Evolutionary conservation across 1,140 invertebrate species (phyloP).

Genomic region (Dufourea novaeangliae): DNA sequence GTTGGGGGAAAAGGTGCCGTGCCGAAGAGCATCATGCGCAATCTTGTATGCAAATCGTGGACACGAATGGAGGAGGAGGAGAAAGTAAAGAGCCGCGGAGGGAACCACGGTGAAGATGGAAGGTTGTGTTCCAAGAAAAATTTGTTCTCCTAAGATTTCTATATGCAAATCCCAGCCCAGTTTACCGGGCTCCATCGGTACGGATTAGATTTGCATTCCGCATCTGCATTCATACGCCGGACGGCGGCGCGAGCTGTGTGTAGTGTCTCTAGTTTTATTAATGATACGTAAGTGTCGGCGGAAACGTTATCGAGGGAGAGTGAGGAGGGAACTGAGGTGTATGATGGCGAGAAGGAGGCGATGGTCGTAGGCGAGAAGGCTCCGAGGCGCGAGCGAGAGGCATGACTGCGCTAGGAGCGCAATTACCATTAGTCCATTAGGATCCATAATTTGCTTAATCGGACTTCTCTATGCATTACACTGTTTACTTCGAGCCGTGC

Average conservation of each 20-base stretch:
- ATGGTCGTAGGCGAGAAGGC: background rate
- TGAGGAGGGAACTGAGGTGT: background rate
- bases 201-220: constrained; percentile 61
- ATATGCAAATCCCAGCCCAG: constrained; percentile 66
- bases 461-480: constrained; percentile 16
- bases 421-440: constrained; percentile 68
- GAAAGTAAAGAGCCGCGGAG: constrained; percentile 5
- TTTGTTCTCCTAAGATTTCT: constrained; percentile 73
- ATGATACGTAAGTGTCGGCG: constrained; percentile 64
- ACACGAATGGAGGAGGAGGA: constrained; percentile 13
- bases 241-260: background rate
- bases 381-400: constrained; percentile 14
- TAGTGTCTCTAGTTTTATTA: constrained; percentile 62
- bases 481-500: constrained; percentile 28
- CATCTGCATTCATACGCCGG: constrained; percentile 52
- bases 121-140: constrained; percentile 59
- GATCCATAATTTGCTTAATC: constrained; percentile 62
- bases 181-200: constrained; percentile 12
- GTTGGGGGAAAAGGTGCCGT: constrained; percentile 64
- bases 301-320: constrained; percentile 34
- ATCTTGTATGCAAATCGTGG: constrained; percentile 77
- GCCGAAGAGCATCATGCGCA: constrained; percentile 71
- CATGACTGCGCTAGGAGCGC: constrained; percentile 18
- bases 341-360: background rate
- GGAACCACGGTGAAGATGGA: background rate